Base-by-base conservation (phyloP, 2,888 invertebrate species). In the Plebejus melissa region DNA sequence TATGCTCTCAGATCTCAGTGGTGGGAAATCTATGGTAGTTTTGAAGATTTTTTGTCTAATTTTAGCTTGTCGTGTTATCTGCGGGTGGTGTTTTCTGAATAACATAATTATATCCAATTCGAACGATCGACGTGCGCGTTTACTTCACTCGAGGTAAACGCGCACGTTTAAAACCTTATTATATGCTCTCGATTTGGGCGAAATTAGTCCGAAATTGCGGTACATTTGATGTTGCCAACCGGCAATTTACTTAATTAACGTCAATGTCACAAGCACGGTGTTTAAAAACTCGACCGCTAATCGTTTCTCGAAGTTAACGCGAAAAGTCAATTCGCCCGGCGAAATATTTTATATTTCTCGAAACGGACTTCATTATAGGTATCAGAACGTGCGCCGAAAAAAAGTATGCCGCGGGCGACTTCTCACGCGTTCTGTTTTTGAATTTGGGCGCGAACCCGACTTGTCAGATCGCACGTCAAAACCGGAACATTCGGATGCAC, bases 361-460 rank as follows among this genome's bases (percentile, higher is more conserved):
- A 77, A 77, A 76, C 76, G 78, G 76, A 82, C 85, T 85, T 87
- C 87, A 88, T 88, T 88, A 88, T 86, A 65, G 84, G 86, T 89
- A 87, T 86, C 81, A 83, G 85, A 82, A 83, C 83, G 88, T 87
- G 87, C 90, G 86, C 86, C 83, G 86, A 87, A 82, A 74, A 41
- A 65, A 46, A 65, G 41, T 28, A 82, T 79, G 86, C 86, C 86
- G 82, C 85, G 81, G 85, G 89, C 86, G 83, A 80, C 87, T 89
- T 91, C 90, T 87, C 92, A 90, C 91, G 90, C 88, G 86, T 86
- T 87, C 88, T 84, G 84, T 85, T 87, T 90, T 90, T 82, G 81
- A 88, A 89, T 88, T 91, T 89, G 83, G 88, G 88, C 89, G 89
- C 88, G 86, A 89, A 89, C 82, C 81, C 80, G 82, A 82, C 77